Evolutionary conservation across 1,140 invertebrate species (phyloP).

Genomic region (Alviniconcha marisindica): DNA sequence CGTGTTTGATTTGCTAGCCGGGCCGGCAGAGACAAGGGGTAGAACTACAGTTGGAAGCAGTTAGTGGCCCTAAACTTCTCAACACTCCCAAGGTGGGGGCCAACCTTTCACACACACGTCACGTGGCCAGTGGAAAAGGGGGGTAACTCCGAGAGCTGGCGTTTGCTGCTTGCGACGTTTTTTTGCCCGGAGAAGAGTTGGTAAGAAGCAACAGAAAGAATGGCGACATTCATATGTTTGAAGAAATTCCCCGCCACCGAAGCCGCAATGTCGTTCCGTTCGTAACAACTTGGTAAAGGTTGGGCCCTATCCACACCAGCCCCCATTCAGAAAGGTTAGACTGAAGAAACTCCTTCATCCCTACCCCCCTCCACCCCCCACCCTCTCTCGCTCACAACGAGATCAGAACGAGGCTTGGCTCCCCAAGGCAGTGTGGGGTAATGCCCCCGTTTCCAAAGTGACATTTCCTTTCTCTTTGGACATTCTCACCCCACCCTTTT

Average conservation of each 20-base stretch:
- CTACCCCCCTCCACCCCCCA: background rate
- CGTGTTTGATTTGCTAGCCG: background rate
- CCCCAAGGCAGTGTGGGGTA: background rate
- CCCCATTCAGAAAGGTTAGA: no score
- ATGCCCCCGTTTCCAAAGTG: constrained; percentile 5
- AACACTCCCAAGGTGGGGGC: background rate
- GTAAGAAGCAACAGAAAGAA: background rate
- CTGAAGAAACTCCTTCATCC: background rate
- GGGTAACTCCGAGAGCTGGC: background rate
- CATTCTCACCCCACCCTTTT: background rate
- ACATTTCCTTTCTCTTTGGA: constrained; percentile 29
- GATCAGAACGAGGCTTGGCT: no score
- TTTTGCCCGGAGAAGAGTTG: background rate
- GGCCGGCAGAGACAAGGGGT: background rate
- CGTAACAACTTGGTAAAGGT: constrained; percentile 31
- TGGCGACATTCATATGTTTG: constrained; percentile 8
- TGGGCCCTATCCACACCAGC: background rate
- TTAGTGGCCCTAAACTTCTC: background rate
- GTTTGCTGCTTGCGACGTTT: background rate
- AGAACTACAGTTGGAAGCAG: background rate
- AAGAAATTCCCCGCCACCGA: constrained; percentile 23
- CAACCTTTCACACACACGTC: background rate
- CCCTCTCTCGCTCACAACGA: background rate
- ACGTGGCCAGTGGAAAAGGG: background rate
- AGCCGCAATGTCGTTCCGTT: constrained; percentile 30